These are phyloP conservation scores for Rhagologus leucostigma DNA, from an alignment of 2,113 vertebrate species.

Conservation along the genomic window DNA sequence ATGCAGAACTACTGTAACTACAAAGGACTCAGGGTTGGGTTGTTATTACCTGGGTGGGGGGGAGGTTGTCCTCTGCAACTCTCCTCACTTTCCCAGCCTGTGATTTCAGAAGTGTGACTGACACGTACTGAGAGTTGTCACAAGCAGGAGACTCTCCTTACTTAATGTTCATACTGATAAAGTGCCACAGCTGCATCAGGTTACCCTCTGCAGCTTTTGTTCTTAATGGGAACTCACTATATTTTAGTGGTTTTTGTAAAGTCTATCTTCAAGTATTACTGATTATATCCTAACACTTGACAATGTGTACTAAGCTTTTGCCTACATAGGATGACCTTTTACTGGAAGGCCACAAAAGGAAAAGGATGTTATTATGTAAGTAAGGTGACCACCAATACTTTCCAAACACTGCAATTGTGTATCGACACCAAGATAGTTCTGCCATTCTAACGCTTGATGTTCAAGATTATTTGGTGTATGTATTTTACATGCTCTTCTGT, in stretches of 20 bases:
- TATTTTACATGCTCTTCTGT: neutral
- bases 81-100: neutral
- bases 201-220: neutral
- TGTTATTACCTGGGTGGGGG: accelerated
- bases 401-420: neutral
- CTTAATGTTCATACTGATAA: neutral
- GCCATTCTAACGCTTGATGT: neutral
- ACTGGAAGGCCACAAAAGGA: neutral
- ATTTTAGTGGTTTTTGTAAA: neutral
- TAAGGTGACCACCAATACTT: neutral
- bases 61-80: neutral
- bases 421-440: neutral
- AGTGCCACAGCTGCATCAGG: neutral
- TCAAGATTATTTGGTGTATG: neutral
- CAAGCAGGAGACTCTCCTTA: neutral
- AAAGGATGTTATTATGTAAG: neutral
- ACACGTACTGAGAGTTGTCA: neutral
- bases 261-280: neutral
- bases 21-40: neutral
- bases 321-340: neutral
- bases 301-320: neutral
- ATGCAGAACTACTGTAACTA: neutral
- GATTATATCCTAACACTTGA: neutral
- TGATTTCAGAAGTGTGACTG: neutral
- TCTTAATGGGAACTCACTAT: neutral